Evolutionary conservation across 2,888 invertebrate genomes (phyloP).

Genomic region (Aleiodes alternator): DNA sequence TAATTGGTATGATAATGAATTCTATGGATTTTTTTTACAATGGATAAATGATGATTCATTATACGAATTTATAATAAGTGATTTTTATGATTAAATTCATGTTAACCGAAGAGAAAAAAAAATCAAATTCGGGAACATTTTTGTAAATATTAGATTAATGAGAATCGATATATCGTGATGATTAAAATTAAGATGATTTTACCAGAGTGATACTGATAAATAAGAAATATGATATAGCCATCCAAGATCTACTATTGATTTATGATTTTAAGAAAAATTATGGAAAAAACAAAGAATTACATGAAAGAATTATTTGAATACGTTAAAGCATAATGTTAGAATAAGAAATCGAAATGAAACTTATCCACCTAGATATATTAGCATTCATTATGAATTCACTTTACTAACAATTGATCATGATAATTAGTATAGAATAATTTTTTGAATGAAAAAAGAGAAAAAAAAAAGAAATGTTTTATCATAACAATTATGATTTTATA

Average conservation of each 20-base stretch:
- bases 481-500: slow-evolving; percentile 30
- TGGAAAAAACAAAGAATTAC: slow-evolving; percentile 4
- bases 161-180: slow-evolving; percentile 22
- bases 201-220: slow-evolving; percentile 30
- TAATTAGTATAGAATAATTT: neutral
- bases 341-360: slow-evolving; percentile 23
- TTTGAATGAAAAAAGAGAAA: slow-evolving; percentile 2
- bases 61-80: slow-evolving; percentile 14
- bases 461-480: slow-evolving; percentile 33
- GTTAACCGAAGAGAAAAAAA: neutral
- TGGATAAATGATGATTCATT: slow-evolving; percentile 27
- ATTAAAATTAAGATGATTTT: slow-evolving; percentile 24
- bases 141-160: slow-evolving; percentile 15
- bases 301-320: slow-evolving; percentile 3
- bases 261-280: slow-evolving; percentile 45
- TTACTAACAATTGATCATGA: neutral
- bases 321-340: neutral
- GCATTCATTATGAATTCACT: slow-evolving; percentile 11
- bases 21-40: neutral
- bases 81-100: slow-evolving; percentile 21
- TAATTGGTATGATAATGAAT: slow-evolving; percentile 17
- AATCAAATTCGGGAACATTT: neutral
- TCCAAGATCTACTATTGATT: slow-evolving; percentile 22
- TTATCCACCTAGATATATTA: neutral
- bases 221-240: neutral